Conservation (phyloP, 2,113 vertebrate species). For the human (Homo sapiens) region DNA sequence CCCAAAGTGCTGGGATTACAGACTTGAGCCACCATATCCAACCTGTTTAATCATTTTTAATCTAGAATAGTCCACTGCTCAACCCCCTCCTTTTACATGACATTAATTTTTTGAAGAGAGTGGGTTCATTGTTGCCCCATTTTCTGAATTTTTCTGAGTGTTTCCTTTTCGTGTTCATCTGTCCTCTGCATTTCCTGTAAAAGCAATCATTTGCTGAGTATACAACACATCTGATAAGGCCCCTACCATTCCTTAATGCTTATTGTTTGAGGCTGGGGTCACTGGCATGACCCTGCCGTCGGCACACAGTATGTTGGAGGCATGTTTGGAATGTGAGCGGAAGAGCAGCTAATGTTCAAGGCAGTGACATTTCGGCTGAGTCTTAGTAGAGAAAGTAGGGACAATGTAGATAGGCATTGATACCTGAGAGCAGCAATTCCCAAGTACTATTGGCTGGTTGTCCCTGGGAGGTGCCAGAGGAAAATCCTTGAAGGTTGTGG, state of each 20-base stretch:
- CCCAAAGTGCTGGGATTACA: background rate
- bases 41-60: background rate
- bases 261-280: background rate
- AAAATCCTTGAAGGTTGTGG: background rate
- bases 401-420: background rate
- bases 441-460: background rate
- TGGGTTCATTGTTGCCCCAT: background rate
- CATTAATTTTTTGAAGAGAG: background rate
- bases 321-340: background rate
- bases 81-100: background rate
- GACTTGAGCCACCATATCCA: background rate
- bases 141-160: background rate
- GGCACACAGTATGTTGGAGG: background rate
- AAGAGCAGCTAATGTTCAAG: background rate
- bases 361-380: background rate
- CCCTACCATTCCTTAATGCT: background rate
- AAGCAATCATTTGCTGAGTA: background rate
- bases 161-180: background rate
- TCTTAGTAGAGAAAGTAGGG: background rate
- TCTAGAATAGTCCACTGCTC: background rate
- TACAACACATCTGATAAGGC: background rate
- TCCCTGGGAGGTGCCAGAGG: background rate
- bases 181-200: background rate
- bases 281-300: background rate
- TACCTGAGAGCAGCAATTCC: background rate